phyloP scores from a whole-genome alignment of 2,113 vertebrate species.

The Syngnathus scovelli region DNA sequence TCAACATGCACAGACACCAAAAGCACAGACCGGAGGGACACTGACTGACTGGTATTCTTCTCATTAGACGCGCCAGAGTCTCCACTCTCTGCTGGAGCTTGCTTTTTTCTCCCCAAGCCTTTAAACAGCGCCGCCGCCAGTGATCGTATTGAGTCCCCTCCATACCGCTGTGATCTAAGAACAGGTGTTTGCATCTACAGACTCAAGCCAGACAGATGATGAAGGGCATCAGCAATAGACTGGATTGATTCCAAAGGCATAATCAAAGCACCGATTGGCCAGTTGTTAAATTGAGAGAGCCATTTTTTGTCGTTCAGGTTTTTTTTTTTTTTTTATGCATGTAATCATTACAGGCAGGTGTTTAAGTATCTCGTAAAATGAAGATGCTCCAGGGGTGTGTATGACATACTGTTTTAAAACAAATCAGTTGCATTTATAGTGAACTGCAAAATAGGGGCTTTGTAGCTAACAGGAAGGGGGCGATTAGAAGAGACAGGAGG shows the following conservation, averaged over 20 bases:
- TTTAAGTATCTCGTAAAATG: slow-evolving; percentile 64
- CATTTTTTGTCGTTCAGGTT: not conserved
- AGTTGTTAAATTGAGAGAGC: slow-evolving; percentile 49
- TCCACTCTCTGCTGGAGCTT: slow-evolving; percentile 68
- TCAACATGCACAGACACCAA: slow-evolving; percentile 81
- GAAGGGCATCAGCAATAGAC: not conserved
- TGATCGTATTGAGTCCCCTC: slow-evolving; percentile 34
- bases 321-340: slow-evolving; percentile 34
- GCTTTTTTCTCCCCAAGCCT: slow-evolving; percentile 50
- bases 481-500: slow-evolving; percentile 53
- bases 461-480: slow-evolving; percentile 49
- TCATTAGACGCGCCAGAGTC: slow-evolving; percentile 78
- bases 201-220: not conserved
- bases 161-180: slow-evolving; percentile 31
- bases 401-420: slow-evolving; percentile 37
- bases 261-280: slow-evolving; percentile 50
- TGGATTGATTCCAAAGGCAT: slow-evolving; percentile 2
- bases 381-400: slow-evolving; percentile 50
- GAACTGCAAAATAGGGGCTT: slow-evolving; percentile 38
- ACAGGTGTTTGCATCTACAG: slow-evolving; percentile 15
- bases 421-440: slow-evolving; percentile 40
- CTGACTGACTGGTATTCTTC: slow-evolving; percentile 73
- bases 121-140: slow-evolving; percentile 34
- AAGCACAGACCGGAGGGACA: slow-evolving; percentile 70
- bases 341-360: slow-evolving; percentile 61